Percentiles rank a stretch among this genome's conserved stretches.
Conservation (phyloP, 2,888 invertebrate genomes). For the Melieria omissa region DNA sequence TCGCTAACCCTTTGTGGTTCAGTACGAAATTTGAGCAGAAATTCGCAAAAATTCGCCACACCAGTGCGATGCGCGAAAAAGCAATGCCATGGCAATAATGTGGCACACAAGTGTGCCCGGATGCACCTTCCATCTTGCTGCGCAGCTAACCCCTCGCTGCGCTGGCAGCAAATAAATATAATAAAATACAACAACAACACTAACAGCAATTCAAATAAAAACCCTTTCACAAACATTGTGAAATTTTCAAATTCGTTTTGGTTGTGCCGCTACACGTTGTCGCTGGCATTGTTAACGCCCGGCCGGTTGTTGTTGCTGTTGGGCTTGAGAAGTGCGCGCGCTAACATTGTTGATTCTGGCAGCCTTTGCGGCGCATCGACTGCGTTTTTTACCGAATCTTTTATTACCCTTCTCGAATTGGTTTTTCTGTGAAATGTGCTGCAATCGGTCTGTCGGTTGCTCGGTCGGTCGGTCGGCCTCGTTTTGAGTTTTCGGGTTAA, state of each 20-base stretch:
- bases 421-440: slow-evolving; percentile 64
- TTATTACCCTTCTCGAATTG: slow-evolving; percentile 65
- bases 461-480: slow-evolving; percentile 20
- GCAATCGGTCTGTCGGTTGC: slow-evolving; percentile 18
- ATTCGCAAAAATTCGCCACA: not conserved
- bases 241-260: slow-evolving; percentile 56
- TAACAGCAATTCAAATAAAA: slow-evolving; percentile 31
- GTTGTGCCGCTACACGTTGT: slow-evolving; percentile 56
- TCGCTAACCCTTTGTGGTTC: not conserved
- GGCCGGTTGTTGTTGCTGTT: not conserved
- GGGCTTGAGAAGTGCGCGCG: no score
- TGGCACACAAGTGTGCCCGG: slow-evolving; percentile 24
- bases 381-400: slow-evolving; percentile 43
- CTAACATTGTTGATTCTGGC: not conserved
- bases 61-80: slow-evolving; percentile 12
- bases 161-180: not conserved
- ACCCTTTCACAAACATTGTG: slow-evolving; percentile 48
- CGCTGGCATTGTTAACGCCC: slow-evolving; percentile 27
- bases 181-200: not conserved
- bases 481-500: slow-evolving; percentile 44
- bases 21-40: not conserved
- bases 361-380: no score
- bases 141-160: slow-evolving; percentile 2
- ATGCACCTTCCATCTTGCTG: not conserved
- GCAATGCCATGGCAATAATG: slow-evolving; percentile 23